Evolutionary conservation across 2,888 invertebrate species (phyloP), one percentile per base, ranked within the genome.

Genomic region (Amitus sp.): DNA sequence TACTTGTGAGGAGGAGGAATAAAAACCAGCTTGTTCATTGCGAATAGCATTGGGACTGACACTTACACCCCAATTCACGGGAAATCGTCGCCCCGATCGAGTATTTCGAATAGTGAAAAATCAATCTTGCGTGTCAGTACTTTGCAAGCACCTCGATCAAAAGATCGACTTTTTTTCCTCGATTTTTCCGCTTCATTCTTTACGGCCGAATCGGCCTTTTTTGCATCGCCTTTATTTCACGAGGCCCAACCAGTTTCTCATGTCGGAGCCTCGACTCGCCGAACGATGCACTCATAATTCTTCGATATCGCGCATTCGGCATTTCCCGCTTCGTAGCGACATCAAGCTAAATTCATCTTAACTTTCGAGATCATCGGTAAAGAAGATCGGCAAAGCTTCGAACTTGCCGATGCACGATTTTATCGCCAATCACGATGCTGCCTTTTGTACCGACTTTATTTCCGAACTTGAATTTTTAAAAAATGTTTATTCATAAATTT

Each of bases 271-370:
- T 59, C 75, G 73, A 76, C 76, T 76, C 77, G 77, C 72, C 73
- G 77, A 73, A 77, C 77, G 73, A 70, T 67, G 71, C 67, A 72
- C 71, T 76, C 73, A 72, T 77, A 76, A 77, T 68, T 77, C n/a
- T 73, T 72, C 63, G 68, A 73, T 71, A 63, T 23, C 23, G 23
- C 71, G 66, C 69, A 75, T 73, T 70, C 70, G 62, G 66, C 71
- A 64, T 70, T 64, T 59, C 53, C 42, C 50, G 17, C 23, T 62
- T 49, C 17, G 1, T 28, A 33, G 56, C 51, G 66, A 54, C 54
- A 55, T 63, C 61, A 45, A 34, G 46, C 49, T 18, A 39, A 34
- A 12, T 13, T 28, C 47, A 18, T 20, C 23, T 30, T 34, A 17
- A 57, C 55, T 51, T 45, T 42, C 34, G 50, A 30, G n/a, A 17